Conservation (phyloP, 2,888 invertebrate genomes). For the Oligia strigilis region DNA sequence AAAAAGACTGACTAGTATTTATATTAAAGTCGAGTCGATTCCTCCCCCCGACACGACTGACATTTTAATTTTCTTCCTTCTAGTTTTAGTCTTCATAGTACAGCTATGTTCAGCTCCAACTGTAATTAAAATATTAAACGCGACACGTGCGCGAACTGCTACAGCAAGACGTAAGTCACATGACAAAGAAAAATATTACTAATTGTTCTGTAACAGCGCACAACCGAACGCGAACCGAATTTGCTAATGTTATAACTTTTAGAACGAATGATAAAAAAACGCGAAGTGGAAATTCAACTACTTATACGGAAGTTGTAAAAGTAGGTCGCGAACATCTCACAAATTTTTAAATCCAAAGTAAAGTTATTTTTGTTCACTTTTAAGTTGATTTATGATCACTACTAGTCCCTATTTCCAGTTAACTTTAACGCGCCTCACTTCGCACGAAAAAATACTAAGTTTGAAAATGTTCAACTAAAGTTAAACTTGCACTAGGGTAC, state of each 20-base stretch:
- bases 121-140: conserved; percentile 73
- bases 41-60: conserved; percentile 92
- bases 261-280: conserved; percentile 71
- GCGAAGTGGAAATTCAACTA: conserved; percentile 79
- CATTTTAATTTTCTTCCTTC: conserved; percentile 76
- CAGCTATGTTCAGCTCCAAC: conserved; percentile 69
- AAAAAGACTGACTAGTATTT: conserved; percentile 93
- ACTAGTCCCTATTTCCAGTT: conserved; percentile 66
- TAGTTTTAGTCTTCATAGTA: conserved; percentile 58
- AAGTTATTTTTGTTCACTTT: conserved; percentile 73
- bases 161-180: conserved; percentile 74
- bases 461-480: conserved; percentile 74
- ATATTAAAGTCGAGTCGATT: conserved; percentile 91
- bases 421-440: conserved; percentile 61
- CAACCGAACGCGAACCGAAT: conserved; percentile 66
- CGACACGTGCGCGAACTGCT: conserved; percentile 65
- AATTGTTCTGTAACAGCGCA: conserved; percentile 67
- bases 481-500: conserved; percentile 79
- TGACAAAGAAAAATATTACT: conserved; percentile 77
- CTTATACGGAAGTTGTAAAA: conserved; percentile 84
- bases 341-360: conserved; percentile 66
- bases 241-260: conserved; percentile 58
- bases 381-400: conserved; percentile 73
- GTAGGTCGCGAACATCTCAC: conserved; percentile 85
- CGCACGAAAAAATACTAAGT: conserved; percentile 72